Conservation (phyloP, 2,113 vertebrate species). For the Callopanchax toddi region DNA sequence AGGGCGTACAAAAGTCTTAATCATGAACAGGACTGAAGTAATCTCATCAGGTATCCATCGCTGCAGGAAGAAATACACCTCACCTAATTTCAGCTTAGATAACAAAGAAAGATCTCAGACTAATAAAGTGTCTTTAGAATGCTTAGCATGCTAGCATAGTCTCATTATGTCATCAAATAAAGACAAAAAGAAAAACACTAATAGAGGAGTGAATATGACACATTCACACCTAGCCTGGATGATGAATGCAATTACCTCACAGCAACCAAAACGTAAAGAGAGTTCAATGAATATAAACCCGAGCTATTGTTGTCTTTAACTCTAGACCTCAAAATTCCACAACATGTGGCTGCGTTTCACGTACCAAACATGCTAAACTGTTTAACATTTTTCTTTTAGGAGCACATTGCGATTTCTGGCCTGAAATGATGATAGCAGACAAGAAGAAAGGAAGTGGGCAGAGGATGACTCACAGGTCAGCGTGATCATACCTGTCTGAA, state of each 20-base stretch:
- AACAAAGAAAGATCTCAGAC: constrained; percentile 16
- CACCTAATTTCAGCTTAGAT: constrained; percentile 16
- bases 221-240: too few relatives aligned
- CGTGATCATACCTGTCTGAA: constrained; percentile 85
- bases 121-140: background rate
- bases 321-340: constrained; percentile 39
- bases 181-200: too few relatives aligned
- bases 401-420: constrained; percentile 11
- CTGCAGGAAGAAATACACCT: constrained; percentile 1
- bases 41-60: background rate
- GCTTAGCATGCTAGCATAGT: too few relatives aligned
- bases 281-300: constrained; percentile 33
- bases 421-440: constrained; percentile 48
- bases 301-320: constrained; percentile 31
- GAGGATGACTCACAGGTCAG: constrained; percentile 12
- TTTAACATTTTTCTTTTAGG: constrained; percentile 54
- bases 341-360: constrained; percentile 14
- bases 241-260: background rate
- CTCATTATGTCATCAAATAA: too few relatives aligned
- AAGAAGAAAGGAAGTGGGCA: constrained; percentile 30
- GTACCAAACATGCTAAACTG: constrained; percentile 32
- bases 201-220: too few relatives aligned
- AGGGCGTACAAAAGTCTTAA: constrained; percentile 20
- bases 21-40: constrained; percentile 20
- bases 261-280: constrained; percentile 19